Evolutionary conservation across 2,888 invertebrate species (phyloP).

Genomic region (Nephrotoma appendiculata): DNA sequence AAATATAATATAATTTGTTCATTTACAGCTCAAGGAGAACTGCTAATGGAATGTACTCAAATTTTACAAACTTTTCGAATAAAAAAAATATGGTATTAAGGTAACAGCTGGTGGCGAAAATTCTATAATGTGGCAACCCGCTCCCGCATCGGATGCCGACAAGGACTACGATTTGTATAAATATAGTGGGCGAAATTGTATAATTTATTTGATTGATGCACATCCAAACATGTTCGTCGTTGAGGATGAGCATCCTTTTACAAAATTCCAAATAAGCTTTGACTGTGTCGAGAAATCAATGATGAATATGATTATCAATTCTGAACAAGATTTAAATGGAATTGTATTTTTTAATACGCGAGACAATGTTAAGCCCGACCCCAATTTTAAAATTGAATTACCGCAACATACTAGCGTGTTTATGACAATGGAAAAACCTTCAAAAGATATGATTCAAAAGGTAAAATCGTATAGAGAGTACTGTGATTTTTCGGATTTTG

Average conservation of each 20-base stretch:
- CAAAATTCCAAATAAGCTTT: conserved; percentile 9
- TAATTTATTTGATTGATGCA: conserved; percentile 17
- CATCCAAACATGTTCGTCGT: conserved; percentile 6
- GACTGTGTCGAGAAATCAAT: conserved; percentile 9
- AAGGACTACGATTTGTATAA: conserved; percentile 3
- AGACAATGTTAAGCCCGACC: conserved; percentile 25
- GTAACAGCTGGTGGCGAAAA: not conserved
- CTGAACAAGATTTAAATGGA: conserved; percentile 24
- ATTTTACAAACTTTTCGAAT: too few species aligned
- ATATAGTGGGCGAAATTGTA: conserved; percentile 10
- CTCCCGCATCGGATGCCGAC: too few species aligned
- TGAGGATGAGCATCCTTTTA: not conserved
- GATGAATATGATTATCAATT: conserved; percentile 12
- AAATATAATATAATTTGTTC: too few species aligned
- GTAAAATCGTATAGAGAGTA: conserved; percentile 21
- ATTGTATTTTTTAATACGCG: conserved; percentile 27
- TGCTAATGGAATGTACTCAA: too few species aligned
- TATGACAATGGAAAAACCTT: conserved; percentile 24
- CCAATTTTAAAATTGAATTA: conserved; percentile 18
- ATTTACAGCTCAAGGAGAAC: too few species aligned
- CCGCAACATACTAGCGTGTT: conserved; percentile 26
- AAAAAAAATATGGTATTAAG: too few species aligned
- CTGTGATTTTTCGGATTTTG: conserved; percentile 20
- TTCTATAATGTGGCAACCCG: too few species aligned
- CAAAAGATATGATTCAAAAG: conserved; percentile 25